phyloP scores from a whole-genome alignment of 2,113 vertebrate genomes.

The Eudyptes chrysolophus region DNA sequence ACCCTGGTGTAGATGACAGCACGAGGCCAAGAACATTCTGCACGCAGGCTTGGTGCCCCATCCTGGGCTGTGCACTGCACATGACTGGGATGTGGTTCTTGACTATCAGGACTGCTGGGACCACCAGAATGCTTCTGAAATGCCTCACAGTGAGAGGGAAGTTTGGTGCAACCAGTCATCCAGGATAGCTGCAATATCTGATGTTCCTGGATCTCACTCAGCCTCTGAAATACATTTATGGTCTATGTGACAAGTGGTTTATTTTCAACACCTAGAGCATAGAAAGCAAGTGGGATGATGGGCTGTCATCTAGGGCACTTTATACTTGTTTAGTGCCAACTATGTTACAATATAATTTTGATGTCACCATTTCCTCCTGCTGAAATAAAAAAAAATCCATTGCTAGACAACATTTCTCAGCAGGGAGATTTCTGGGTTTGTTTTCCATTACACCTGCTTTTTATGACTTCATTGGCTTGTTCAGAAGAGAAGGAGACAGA shows the following conservation, averaged over 20 bases:
- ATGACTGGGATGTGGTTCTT: background rate
- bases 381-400: conserved; percentile 57
- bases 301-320: conserved; percentile 64
- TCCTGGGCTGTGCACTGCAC: background rate
- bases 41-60: background rate
- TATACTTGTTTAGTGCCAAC: conserved; percentile 62
- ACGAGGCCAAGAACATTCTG: background rate
- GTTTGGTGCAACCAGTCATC: background rate
- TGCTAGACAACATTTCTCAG: conserved; percentile 66
- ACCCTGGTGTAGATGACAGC: background rate
- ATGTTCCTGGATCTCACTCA: conserved; percentile 14
- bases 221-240: background rate
- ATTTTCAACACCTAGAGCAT: conserved; percentile 42
- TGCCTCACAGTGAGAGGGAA: background rate
- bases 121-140: background rate
- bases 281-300: conserved; percentile 45
- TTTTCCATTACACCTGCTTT: conserved; percentile 60
- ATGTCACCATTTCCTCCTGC: conserved; percentile 51
- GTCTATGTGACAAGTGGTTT: conserved; percentile 16
- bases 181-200: background rate
- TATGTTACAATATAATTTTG: conserved; percentile 70
- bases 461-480: conserved; percentile 45
- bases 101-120: background rate
- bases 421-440: conserved; percentile 27
- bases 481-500: background rate